A percentile compares a stretch with the other conserved stretches of the same genome.
Evolutionary conservation across 1,140 invertebrate genomes (phyloP).

Genomic region (Leptonema lineaticorne): DNA sequence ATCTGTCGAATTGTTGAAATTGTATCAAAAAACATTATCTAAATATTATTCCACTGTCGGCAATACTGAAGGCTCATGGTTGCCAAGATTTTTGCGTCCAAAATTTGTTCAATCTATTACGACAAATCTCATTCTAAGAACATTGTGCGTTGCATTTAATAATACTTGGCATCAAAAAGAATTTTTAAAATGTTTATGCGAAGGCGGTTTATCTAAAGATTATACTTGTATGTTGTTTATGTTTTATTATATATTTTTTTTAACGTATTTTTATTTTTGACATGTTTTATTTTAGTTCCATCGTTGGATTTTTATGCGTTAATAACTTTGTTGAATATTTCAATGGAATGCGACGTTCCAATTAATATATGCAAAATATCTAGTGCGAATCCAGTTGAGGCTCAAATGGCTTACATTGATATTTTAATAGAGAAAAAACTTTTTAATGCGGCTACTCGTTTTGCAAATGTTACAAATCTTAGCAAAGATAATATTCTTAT

Average conservation of each 20-base stretch:
- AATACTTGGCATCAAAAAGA: conserved; percentile 59
- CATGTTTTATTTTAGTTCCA: conserved; percentile 40
- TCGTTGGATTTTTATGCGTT: conserved; percentile 31
- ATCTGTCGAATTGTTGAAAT: conserved; percentile 39
- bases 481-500: conserved; percentile 55
- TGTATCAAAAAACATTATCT: conserved; percentile 46
- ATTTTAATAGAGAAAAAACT: conserved; percentile 53
- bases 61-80: conserved; percentile 51
- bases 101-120: conserved; percentile 48
- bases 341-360: conserved; percentile 29
- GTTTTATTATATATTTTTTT: conserved; percentile 2
- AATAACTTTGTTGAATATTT: conserved; percentile 28
- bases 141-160: conserved; percentile 56
- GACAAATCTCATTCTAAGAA: conserved; percentile 56
- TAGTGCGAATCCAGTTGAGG: conserved; percentile 17
- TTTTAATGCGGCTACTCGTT: conserved; percentile 59
- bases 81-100: conserved; percentile 53
- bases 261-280: conserved; percentile 47
- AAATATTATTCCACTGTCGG: conserved; percentile 46
- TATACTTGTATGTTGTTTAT: conserved; percentile 52
- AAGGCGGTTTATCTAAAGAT: conserved; percentile 55
- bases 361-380: conserved; percentile 33
- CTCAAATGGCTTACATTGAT: conserved; percentile 53
- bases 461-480: conserved; percentile 57
- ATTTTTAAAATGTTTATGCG: conserved; percentile 56